These are phyloP conservation scores for Scomber japonicus DNA, from an alignment of 2,113 vertebrate genomes.

Conservation along the genomic window DNA sequence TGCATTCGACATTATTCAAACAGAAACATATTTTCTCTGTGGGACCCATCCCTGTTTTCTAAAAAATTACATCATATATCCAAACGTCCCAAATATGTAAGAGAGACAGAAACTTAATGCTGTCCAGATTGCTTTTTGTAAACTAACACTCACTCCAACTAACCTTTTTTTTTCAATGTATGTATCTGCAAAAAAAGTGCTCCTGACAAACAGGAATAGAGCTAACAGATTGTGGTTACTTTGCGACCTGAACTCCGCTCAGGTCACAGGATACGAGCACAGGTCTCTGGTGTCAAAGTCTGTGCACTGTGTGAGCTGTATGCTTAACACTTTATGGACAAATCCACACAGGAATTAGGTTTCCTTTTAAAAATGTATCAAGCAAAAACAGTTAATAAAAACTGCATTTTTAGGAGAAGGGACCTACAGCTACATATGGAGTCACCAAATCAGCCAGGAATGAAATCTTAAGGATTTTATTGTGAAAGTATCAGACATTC, in stretches of 20 bases:
- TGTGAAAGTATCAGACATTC: too few species aligned
- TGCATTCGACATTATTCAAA: neutral
- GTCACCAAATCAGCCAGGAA: neutral
- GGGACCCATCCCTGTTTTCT: neutral
- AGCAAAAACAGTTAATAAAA: neutral
- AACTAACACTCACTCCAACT: too few species aligned
- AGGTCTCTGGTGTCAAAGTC: too few species aligned
- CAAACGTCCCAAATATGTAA: neutral
- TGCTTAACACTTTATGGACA: neutral
- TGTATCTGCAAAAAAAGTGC: conserved; percentile 5
- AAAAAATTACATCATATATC: neutral
- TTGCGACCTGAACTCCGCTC: too few species aligned
- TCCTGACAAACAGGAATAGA: neutral
- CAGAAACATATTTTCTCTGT: neutral
- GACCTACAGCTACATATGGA: neutral
- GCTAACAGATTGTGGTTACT: too few species aligned
- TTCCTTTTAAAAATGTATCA: neutral
- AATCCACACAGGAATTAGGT: neutral
- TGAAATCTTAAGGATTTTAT: neutral
- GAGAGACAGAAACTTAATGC: neutral
- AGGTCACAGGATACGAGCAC: too few species aligned
- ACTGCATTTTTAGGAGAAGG: neutral
- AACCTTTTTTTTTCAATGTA: neutral
- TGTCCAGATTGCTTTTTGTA: too few species aligned
- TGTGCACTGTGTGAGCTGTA: too few species aligned